Conservation (phyloP, 2,113 vertebrate genomes). For the Progne subis region DNA sequence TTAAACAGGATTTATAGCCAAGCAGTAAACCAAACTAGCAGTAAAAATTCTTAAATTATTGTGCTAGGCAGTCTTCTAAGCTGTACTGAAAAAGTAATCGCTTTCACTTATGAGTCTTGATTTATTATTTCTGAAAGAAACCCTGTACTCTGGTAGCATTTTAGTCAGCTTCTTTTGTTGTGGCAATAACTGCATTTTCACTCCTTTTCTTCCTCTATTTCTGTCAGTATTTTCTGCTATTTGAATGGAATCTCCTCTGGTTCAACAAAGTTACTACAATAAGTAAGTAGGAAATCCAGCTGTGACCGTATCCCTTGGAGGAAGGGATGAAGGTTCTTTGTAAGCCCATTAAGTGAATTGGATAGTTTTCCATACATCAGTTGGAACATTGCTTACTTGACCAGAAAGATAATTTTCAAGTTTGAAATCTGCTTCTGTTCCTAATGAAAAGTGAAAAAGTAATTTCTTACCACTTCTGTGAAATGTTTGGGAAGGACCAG, state of each 20-base stretch:
- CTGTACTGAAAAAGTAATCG: background rate
- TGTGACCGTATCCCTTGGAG: accelerated
- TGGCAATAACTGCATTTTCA: background rate
- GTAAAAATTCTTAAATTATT: conserved; percentile 22
- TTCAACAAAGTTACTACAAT: background rate
- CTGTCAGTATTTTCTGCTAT: background rate
- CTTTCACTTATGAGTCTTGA: conserved; percentile 53
- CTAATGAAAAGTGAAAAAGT: background rate
- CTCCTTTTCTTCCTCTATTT: background rate
- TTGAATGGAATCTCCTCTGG: background rate
- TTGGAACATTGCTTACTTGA: background rate
- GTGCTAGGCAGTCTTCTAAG: conserved; percentile 19
- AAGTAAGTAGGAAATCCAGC: background rate
- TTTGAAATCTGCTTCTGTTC: background rate
- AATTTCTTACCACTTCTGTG: background rate
- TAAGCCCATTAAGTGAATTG: background rate
- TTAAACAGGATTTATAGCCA: conserved; percentile 37
- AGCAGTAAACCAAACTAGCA: conserved; percentile 56
- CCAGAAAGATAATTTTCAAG: background rate
- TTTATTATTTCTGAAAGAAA: conserved; percentile 47
- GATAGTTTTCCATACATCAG: background rate
- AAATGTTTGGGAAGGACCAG: background rate
- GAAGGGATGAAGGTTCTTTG: background rate
- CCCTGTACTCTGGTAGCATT: background rate
- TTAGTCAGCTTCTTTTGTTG: background rate